A percentile compares a stretch with the other conserved stretches of the same genome.
phyloP scores from a whole-genome alignment of 1,140 invertebrate genomes.

The Bombus haemorrhoidalis region DNA sequence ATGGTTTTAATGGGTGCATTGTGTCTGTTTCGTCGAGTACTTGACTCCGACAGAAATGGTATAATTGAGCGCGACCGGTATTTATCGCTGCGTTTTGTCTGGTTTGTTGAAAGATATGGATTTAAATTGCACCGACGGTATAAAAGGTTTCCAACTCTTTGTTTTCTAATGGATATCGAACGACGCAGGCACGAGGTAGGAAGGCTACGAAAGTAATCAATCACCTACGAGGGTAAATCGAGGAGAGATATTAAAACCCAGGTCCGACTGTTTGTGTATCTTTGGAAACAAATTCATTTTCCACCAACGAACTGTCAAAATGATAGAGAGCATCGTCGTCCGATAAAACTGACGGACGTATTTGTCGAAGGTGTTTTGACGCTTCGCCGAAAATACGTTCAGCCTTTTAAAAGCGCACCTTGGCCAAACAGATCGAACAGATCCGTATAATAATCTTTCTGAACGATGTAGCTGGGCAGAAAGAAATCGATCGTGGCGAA shows the following conservation, averaged over 20 bases:
- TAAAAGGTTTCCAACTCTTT: background rate
- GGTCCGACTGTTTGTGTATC: background rate
- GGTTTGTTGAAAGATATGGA: background rate
- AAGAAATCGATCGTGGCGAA: background rate
- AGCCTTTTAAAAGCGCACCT: background rate
- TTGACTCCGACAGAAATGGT: conserved; percentile 1
- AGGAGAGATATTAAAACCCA: background rate
- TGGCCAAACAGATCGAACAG: too few species aligned
- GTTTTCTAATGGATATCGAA: conserved; percentile 12
- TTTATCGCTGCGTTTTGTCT: conserved; percentile 11
- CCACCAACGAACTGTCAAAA: background rate
- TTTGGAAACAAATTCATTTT: background rate
- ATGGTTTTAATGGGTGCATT: conserved; percentile 10
- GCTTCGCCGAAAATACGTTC: background rate
- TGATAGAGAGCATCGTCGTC: background rate
- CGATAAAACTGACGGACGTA: background rate
- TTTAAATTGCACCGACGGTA: background rate
- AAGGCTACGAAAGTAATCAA: background rate
- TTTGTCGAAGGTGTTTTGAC: background rate
- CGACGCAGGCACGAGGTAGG: background rate
- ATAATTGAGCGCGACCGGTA: conserved; percentile 20
- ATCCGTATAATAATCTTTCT: background rate
- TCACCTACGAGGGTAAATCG: conserved; percentile 1
- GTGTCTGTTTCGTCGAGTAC: conserved; percentile 1
- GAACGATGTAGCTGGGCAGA: background rate